A percentile compares a stretch with the other conserved stretches of the same genome.
Evolutionary conservation across 2,888 invertebrate genomes (phyloP).

Genomic region (Trachelus tabidus): DNA sequence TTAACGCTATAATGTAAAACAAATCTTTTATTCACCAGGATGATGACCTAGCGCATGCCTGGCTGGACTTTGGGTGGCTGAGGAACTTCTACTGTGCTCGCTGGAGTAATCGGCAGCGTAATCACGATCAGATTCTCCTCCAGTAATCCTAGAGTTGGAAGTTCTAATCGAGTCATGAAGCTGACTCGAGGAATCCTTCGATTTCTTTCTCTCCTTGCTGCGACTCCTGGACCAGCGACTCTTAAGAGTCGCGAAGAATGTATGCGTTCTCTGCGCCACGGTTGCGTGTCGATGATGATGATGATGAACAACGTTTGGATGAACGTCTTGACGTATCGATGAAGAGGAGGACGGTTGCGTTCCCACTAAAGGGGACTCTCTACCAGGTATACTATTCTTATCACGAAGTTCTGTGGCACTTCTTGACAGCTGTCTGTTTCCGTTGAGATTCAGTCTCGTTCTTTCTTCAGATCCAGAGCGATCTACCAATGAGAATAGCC

Average conservation of each 20-base stretch:
- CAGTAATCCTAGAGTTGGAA: conserved; percentile 67
- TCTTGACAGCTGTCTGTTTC: conserved; percentile 79
- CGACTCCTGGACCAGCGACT: conserved; percentile 83
- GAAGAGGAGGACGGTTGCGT: conserved; percentile 17
- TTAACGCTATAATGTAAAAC: neutral
- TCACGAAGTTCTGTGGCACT: conserved; percentile 80
- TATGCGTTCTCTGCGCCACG: conserved; percentile 84
- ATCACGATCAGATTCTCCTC: conserved; percentile 66
- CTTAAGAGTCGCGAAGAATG: conserved; percentile 85
- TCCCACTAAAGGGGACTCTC: neutral
- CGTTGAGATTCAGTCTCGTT: conserved; percentile 58
- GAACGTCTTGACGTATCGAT: conserved; percentile 16
- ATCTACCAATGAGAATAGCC: conserved; percentile 20
- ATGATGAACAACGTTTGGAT: conserved; percentile 47
- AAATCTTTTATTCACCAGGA: conserved; percentile 62
- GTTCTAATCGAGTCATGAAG: conserved; percentile 54
- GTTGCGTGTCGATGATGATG: conserved; percentile 73
- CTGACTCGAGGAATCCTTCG: conserved; percentile 69
- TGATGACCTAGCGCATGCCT: conserved; percentile 74
- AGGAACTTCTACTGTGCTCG: conserved; percentile 75
- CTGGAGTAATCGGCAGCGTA: conserved; percentile 87
- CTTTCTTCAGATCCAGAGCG: conserved; percentile 47
- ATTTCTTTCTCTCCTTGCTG: conserved; percentile 77
- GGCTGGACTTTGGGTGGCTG: conserved; percentile 80
- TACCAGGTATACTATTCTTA: conserved; percentile 50